Percentiles rank a stretch among this genome's conserved stretches.
Evolutionary conservation across 1,140 invertebrate species (phyloP).

Genomic region (Pogonomyrmex californicus): DNA sequence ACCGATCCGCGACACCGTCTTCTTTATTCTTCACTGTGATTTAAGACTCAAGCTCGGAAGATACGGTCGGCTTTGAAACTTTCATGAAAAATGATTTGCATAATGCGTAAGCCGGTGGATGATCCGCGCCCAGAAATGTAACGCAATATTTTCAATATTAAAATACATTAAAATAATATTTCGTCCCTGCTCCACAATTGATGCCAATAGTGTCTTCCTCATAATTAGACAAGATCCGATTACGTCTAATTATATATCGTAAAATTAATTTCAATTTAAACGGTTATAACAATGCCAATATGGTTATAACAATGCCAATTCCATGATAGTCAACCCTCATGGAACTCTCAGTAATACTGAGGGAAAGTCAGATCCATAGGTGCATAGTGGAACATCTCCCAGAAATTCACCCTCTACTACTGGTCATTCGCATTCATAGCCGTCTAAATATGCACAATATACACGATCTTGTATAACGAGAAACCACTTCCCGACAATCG

Average conservation of each 20-base stretch:
- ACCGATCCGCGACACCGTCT: conserved; percentile 59
- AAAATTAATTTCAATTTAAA: not conserved
- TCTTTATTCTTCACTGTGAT: conserved; percentile 65
- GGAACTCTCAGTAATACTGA: not conserved
- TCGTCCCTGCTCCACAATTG: no score
- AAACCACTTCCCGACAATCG: conserved; percentile 15
- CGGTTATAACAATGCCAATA: not conserved
- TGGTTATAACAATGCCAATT: not conserved
- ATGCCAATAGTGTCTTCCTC: not conserved
- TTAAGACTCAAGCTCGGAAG: conserved; percentile 47
- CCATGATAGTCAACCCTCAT: not conserved
- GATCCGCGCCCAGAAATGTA: not conserved
- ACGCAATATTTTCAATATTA: conserved; percentile 7
- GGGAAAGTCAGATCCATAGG: conserved; percentile 12
- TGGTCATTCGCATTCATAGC: conserved; percentile 28
- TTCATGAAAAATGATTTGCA: conserved; percentile 54
- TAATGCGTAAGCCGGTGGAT: conserved; percentile 31
- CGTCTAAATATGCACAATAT: conserved; percentile 52
- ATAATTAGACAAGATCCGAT: conserved; percentile 16
- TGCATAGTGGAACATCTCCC: conserved; percentile 32
- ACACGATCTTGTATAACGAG: not conserved
- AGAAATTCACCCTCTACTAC: conserved; percentile 43
- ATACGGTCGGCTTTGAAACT: conserved; percentile 63
- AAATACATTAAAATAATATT: not conserved
- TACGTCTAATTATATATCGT: conserved; percentile 15